Percentiles rank a stretch among this genome's conserved stretches.
phyloP scores from a whole-genome alignment of 1,140 invertebrate genomes.

The Pseudomyrmex concolor region DNA sequence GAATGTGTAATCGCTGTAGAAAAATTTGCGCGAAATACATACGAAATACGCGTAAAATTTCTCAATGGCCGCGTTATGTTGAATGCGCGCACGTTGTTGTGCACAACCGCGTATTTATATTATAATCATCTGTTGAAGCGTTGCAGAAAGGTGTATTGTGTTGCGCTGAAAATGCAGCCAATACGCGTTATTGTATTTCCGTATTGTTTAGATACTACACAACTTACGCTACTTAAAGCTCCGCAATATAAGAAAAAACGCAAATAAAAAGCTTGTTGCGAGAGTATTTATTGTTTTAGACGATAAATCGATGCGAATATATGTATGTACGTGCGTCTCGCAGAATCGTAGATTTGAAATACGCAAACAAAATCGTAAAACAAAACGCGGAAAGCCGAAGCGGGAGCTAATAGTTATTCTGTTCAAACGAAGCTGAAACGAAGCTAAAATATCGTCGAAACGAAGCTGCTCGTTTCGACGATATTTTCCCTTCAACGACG shows the following conservation, averaged over 20 bases:
- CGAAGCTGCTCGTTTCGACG: constrained; percentile 22
- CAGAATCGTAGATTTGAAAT: constrained; percentile 33
- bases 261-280: too few species aligned
- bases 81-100: too few species aligned
- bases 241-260: too few species aligned
- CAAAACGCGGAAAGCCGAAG: constrained; percentile 24
- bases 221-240: too few species aligned
- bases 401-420: constrained; percentile 45
- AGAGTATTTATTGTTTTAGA: constrained; percentile 4
- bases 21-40: background rate
- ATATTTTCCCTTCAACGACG: constrained; percentile 29
- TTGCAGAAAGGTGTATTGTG: too few species aligned
- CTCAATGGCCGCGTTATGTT: too few species aligned
- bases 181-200: too few species aligned
- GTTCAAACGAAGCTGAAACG: constrained; percentile 17
- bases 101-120: too few species aligned
- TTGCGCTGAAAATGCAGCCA: too few species aligned
- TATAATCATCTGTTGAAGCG: too few species aligned
- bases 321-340: background rate
- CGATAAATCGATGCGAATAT: background rate
- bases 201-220: too few species aligned
- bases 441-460: too few species aligned
- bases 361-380: constrained; percentile 40
- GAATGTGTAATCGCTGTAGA: background rate
- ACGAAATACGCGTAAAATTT: background rate